A percentile compares a stretch with the other conserved stretches of the same genome.
Evolutionary conservation across 1,140 invertebrate species (phyloP).

Genomic region (Dinoponera quadriceps): DNA sequence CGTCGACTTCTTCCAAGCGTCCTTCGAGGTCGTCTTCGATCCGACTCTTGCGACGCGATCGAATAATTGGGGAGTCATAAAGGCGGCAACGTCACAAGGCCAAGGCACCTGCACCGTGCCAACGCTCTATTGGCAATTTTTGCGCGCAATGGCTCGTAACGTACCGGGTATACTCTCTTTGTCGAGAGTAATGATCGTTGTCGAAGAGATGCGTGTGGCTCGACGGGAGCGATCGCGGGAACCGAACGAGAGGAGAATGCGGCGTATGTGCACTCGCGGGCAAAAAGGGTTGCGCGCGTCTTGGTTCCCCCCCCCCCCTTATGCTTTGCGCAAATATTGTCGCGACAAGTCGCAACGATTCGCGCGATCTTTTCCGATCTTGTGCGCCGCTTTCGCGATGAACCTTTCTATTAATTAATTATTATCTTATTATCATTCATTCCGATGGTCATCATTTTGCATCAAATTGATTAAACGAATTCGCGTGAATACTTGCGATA

Average conservation of each 20-base stretch:
- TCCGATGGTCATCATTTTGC: conserved; percentile 2
- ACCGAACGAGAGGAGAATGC: conserved; percentile 33
- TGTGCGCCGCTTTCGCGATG: not conserved
- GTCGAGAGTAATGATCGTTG: conserved; percentile 30
- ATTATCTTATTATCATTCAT: not conserved
- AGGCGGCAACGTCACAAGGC: conserved; percentile 47
- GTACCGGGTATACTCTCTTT: not conserved
- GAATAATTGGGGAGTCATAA: conserved; percentile 56
- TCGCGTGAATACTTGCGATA: not conserved
- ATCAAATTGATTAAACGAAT: not conserved
- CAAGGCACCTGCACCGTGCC: conserved; percentile 54
- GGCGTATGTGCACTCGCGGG: not conserved
- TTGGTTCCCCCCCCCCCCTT: not conserved
- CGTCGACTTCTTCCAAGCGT: not conserved
- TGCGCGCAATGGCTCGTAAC: conserved; percentile 59
- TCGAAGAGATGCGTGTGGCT: conserved; percentile 11
- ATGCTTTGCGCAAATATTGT: not conserved
- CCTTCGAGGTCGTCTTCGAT: conserved; percentile 58
- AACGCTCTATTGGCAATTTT: conserved; percentile 57
- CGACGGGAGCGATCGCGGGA: not conserved
- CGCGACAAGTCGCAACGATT: not conserved
- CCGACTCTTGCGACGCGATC: conserved; percentile 54
- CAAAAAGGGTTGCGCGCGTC: conserved; percentile 6
- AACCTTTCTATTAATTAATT: not conserved
- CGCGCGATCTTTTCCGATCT: not conserved